These are phyloP conservation scores for Hirundo rustica DNA, from an alignment of 2,797 vertebrate species.

Conservation along the genomic window DNA sequence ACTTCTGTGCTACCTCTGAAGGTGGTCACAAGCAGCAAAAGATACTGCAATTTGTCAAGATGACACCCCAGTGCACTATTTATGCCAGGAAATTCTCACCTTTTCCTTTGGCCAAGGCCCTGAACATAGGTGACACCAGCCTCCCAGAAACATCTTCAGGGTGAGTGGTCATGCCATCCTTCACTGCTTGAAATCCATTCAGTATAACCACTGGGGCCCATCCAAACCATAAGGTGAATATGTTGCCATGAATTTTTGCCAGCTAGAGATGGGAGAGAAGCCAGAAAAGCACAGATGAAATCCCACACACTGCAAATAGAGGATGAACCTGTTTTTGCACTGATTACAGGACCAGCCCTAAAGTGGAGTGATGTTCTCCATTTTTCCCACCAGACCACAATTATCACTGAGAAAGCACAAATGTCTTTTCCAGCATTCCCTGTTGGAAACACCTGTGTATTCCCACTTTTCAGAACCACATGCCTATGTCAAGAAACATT, in stretches of 20 bases:
- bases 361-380: background rate
- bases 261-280: slow-evolving; percentile 22
- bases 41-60: background rate
- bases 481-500: background rate
- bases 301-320: background rate
- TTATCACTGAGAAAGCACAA: background rate
- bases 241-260: slow-evolving; percentile 53
- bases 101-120: slow-evolving; percentile 60
- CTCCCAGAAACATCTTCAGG: slow-evolving; percentile 63
- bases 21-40: background rate
- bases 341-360: background rate
- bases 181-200: slow-evolving; percentile 61
- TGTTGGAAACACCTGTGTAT: background rate
- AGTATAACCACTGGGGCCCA: slow-evolving; percentile 21
- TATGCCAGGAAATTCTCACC: background rate
- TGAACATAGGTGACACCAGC: slow-evolving; percentile 51
- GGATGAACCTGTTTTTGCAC: slow-evolving; percentile 10
- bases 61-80: background rate
- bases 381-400: background rate
- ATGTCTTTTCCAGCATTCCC: background rate
- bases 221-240: slow-evolving; percentile 64
- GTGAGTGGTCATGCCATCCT: slow-evolving; percentile 42
- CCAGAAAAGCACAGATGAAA: slow-evolving; percentile 32
- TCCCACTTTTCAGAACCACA: background rate
- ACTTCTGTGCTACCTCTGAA: background rate